Conservation (phyloP, 2,797 vertebrate species). For the Oryzias dopingdopingensis region DNA sequence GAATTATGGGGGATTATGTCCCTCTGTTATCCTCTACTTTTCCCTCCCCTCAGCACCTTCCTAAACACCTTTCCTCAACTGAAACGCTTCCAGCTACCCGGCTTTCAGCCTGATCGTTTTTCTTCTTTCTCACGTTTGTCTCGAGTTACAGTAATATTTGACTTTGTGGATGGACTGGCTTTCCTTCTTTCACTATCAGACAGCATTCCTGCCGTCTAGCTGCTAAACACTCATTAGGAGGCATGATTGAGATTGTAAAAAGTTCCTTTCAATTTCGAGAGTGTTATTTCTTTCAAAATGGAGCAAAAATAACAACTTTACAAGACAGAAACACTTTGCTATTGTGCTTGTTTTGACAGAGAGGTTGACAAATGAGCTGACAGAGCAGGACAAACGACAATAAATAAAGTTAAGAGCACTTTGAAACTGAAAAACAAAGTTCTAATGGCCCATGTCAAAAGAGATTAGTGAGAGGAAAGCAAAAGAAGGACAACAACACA, state of each 20-base stretch:
- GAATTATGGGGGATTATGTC: constrained; percentile 58
- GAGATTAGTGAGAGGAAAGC: too few relatives aligned
- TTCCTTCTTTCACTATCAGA: background rate
- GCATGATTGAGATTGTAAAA: background rate
- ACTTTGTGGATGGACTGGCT: constrained; percentile 18
- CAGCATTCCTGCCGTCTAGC: constrained; percentile 8
- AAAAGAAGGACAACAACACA: too few relatives aligned
- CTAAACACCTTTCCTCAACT: background rate
- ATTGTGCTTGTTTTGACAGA: too few relatives aligned
- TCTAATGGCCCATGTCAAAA: too few relatives aligned
- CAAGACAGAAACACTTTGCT: too few relatives aligned
- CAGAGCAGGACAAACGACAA: too few relatives aligned
- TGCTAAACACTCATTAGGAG: background rate
- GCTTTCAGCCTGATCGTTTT: background rate
- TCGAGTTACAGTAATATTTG: background rate
- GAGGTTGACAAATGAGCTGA: too few relatives aligned
- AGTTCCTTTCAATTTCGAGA: background rate
- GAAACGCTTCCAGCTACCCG: constrained; percentile 4
- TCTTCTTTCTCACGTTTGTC: too few relatives aligned
- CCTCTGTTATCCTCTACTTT: constrained; percentile 44
- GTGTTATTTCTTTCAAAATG: too few relatives aligned
- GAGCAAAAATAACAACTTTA: background rate
- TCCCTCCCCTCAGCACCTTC: constrained; percentile 33
- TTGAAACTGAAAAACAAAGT: background rate
- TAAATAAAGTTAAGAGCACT: background rate